Base-by-base conservation (phyloP, 1,140 invertebrate genomes). In the Drosophila ogumai region DNA sequence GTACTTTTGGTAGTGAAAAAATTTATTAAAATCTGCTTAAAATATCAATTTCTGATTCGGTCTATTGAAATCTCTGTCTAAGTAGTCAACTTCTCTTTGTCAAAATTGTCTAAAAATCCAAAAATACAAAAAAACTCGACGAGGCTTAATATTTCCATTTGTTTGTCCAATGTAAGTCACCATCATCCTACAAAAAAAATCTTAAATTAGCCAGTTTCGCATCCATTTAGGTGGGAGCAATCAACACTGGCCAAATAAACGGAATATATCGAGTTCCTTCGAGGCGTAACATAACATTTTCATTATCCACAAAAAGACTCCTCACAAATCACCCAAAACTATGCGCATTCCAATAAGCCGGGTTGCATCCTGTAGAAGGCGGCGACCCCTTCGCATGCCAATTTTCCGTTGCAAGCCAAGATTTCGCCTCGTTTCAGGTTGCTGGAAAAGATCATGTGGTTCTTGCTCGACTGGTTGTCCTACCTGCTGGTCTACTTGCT, bases 131-230 rank as follows among this genome's bases (percentile, higher is more conserved):
- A 19, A 44, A 36, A 36, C 25, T n/a, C 50, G 19, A 1, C 7
- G 25, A 49, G 17, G 28, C 44, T 56, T 32, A 38, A 41, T 67
- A 32, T 61, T 79, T 68, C 68, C 25, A 49, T 38, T 58, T 52
- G 32, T 43, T 43, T 34, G 22, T n/a, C 43, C 41, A 31, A 49
- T 40, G 72, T 77, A 55, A 80, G 80, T 82, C 13, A 44, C 7
- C 13, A 52, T 2, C 22, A 28, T 9, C 0, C 0, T 3, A 19
- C 0, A 6, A 19, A 13, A n/a, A 31, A 36, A 17, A 34, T 28
- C 25, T 9, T 1, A 0, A 28, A 32, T 32, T 22, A 17, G 5
- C 3, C 9, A 32, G 8, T 41, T 41, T 1, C 8, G 8, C 25
- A 56, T 17, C 8, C 34, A 2, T 52, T 28, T 43, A 81, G 52